These are phyloP conservation scores for Saxicola maurus DNA, from an alignment of 2,797 vertebrate species.

Conservation along the genomic window DNA sequence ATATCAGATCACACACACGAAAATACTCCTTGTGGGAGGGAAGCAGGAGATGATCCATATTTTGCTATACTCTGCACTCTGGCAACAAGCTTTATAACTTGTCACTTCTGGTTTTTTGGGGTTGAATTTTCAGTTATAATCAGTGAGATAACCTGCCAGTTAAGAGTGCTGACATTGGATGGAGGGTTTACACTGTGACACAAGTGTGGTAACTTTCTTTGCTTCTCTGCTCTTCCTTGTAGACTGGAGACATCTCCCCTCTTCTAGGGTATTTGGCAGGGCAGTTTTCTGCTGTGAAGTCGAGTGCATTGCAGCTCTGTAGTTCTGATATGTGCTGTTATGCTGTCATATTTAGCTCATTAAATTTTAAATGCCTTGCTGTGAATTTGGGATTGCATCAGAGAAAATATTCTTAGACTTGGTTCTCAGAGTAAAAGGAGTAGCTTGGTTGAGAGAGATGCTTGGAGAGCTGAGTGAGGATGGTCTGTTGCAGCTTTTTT, in stretches of 20 bases:
- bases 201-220: background rate
- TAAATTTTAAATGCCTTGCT: constrained; percentile 2
- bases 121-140: background rate
- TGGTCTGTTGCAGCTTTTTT: background rate
- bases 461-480: background rate
- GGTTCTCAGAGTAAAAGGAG: background rate
- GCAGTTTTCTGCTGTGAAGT: background rate
- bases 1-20: background rate
- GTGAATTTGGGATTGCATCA: background rate
- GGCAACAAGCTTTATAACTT: background rate
- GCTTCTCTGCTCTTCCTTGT: background rate
- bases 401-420: background rate
- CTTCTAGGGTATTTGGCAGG: background rate
- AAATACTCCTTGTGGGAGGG: background rate
- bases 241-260: background rate
- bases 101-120: background rate
- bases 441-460: background rate
- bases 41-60: background rate
- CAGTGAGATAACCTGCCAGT: background rate
- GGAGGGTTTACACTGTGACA: background rate
- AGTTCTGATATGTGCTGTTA: background rate
- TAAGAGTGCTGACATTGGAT: background rate
- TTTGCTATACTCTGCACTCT: background rate
- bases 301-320: background rate
- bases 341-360: background rate